A percentile compares a stretch with the other conserved stretches of the same genome.
Conservation (phyloP, 2,113 vertebrate genomes). For the Macheiramphus alcinus region DNA sequence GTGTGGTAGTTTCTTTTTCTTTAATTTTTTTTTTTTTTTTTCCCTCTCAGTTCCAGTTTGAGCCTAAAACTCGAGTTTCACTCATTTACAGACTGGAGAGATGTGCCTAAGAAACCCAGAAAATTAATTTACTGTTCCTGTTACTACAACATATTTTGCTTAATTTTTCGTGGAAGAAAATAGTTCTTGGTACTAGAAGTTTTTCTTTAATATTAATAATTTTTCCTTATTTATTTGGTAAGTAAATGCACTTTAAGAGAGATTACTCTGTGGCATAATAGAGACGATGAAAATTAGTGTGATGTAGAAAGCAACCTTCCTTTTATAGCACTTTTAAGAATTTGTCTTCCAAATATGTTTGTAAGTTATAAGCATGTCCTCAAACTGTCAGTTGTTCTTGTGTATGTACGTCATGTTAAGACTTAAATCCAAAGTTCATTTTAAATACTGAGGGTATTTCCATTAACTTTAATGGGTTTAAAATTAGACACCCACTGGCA, state of each 20-base stretch:
- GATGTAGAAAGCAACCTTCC: neutral
- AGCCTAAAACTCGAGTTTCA: neutral
- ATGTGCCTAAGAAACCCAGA: neutral
- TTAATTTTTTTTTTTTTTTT: neutral
- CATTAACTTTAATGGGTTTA: neutral
- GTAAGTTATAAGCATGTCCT: neutral
- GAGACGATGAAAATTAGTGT: neutral
- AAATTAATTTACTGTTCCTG: neutral
- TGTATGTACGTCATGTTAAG: neutral
- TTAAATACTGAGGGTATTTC: neutral
- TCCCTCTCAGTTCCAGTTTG: rapidly evolving
- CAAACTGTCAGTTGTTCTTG: neutral
- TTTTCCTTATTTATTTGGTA: neutral
- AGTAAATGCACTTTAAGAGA: neutral
- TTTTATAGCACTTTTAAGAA: neutral
- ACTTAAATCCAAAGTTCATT: neutral
- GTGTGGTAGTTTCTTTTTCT: neutral
- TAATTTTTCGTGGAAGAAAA: neutral
- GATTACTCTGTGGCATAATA: neutral
- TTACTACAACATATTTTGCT: neutral
- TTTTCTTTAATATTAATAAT: neutral
- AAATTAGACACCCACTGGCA: neutral
- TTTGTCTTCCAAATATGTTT: neutral
- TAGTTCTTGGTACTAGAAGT: neutral
- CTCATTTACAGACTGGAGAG: neutral